Evolutionary conservation across 2,888 invertebrate species (phyloP).

Genomic region (Dicroscelio sp.): DNA sequence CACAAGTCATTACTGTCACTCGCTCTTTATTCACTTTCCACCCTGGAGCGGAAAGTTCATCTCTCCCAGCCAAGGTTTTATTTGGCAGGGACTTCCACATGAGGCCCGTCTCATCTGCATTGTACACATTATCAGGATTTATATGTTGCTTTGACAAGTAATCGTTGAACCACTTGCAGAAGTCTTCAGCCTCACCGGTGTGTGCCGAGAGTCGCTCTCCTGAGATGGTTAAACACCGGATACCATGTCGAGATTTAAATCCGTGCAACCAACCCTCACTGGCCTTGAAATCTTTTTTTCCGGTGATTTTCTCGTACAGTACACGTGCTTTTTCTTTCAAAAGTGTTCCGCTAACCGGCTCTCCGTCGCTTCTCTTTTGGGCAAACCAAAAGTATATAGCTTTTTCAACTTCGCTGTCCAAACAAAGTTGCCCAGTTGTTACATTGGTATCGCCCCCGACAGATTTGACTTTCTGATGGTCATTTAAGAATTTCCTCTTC

Average conservation of each 20-base stretch:
- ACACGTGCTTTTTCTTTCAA: slow-evolving; percentile 7
- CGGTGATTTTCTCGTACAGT: slow-evolving; percentile 10
- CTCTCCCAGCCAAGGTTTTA: slow-evolving; percentile 74
- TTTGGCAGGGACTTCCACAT: slow-evolving; percentile 82
- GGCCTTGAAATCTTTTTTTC: slow-evolving; percentile 27
- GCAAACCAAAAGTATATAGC: slow-evolving; percentile 32
- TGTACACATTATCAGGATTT: slow-evolving; percentile 80
- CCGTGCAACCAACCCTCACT: slow-evolving; percentile 29
- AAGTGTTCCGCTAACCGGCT: not conserved
- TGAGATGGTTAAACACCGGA: not conserved
- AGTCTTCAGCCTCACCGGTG: not conserved
- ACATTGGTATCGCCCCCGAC: slow-evolving; percentile 6
- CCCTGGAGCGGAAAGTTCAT: slow-evolving; percentile 80
- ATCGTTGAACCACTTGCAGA: not conserved
- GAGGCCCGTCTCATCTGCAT: slow-evolving; percentile 84
- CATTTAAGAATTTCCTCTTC: slow-evolving; percentile 6
- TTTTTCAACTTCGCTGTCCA: slow-evolving; percentile 34
- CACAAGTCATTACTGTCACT: slow-evolving; percentile 85
- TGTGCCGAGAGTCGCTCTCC: slow-evolving; percentile 19
- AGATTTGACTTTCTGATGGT: slow-evolving; percentile 24
- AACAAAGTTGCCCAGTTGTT: slow-evolving; percentile 25
- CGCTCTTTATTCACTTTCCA: slow-evolving; percentile 83
- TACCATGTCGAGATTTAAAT: slow-evolving; percentile 7
- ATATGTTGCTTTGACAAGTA: not conserved
- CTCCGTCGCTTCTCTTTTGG: slow-evolving; percentile 7